Base-by-base conservation (phyloP, 92 coral and sea anemone species). In the Hydrozoanthus gracilis region DNA sequence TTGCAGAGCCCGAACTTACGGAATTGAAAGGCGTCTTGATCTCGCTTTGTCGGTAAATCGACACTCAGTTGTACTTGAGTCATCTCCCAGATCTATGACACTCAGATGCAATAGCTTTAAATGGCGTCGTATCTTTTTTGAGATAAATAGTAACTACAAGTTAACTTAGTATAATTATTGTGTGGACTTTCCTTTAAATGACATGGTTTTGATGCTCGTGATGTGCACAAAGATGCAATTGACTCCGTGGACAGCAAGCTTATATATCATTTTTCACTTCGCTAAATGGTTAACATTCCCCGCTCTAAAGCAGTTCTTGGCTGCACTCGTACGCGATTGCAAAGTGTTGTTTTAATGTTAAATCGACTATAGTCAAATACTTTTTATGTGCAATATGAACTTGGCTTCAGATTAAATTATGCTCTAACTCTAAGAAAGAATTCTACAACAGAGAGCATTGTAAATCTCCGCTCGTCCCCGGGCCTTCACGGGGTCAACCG, bases 201-300 rank as follows among this genome's bases (percentile, higher is more conserved):
- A 20, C 54, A 44, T 49, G 85, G 18, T 8, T 27, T 8, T 3
- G 2, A 44, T 58, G 8, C 18, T 58, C 47, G 9, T 74, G 20
- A 18, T 65, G 74, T 48, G 85, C 85, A 64, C 85, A 80, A 65
- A 45, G 85, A 20, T 80, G 55, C 58, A 80, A 64, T 80, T 64
- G 74, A 80, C 51, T 45, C 46, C 44, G 7, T 9, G 10, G 14
- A 2, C 3, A 47, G 56, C 44, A 47, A 80, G 48, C 10, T 4
- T 48, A 70, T 27, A 80, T 73, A 80, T 80, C 85, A 80, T 80
- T 80, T 80, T 80, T 80, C 85, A 80, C 61, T 20, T 48, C 17
- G 50, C 74, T 51, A 62, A 65, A 80, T 80, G 85, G 47, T 80
- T 80, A 8, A 49, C 85, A 80, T 80, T 80, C 85, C 70, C 85